Base-by-base conservation (phyloP, 2,797 vertebrate species). In the Danio albolineatus region DNA sequence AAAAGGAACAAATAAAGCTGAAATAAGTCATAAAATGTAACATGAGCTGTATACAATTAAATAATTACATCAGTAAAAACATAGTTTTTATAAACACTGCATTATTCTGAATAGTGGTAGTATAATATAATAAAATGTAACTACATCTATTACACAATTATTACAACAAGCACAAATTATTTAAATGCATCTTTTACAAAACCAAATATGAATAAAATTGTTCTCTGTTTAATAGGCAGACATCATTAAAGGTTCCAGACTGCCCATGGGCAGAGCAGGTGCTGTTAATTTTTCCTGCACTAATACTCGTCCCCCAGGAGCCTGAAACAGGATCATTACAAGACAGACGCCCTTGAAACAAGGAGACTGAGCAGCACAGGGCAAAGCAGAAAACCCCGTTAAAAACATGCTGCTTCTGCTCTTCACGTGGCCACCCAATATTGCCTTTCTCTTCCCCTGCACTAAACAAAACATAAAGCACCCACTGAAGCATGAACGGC, bases 291-390 rank as follows among this genome's bases (percentile, higher is more conserved):
- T 78, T 57, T 48, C 21, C 36, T 43, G 38, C 13, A 51, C 19
- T 75, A 76, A 39, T 70, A 48, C 10, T 53, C 57, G 21, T 53
- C 61, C 76, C 38, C 57, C 9, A 28, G 38, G 14, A 53, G 46
- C 10, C 13, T 28, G 67, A 54, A 79, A 43, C 57, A 62, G 48
- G 57, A 79, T 82, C 60, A 82, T 66, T 53, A 83, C 36, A 54
- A 69, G 77, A 62, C 70, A 72, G 53, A 83, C 14, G 82, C 74
- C 78, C 86, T 82, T 66, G 43, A 77, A 66, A 77, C 44, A 73
- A 74, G 71, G 62, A 76, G 74, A 75, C 14, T 71, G 41, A 17
- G 74, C 13, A 43, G 38, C 60, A 38, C 19, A 39, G 51, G 77
- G 54, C 13, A 48, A 51, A 69, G 17, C 5, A 60, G n/a, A 69